Conservation (phyloP, 2,113 vertebrate species). For the Takifugu bimaculatus region DNA sequence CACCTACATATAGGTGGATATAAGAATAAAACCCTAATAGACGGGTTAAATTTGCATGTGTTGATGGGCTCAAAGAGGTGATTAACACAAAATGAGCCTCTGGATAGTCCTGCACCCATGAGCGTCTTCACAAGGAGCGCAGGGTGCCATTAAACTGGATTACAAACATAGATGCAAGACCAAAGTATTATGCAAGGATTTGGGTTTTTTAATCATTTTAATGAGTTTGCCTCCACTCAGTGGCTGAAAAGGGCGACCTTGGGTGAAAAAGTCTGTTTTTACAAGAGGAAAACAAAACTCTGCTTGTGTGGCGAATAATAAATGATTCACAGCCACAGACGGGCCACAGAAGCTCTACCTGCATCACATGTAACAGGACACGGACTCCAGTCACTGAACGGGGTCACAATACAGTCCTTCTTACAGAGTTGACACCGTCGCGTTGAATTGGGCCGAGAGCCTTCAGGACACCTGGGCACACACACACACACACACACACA, state of each 20-base stretch:
- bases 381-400: conserved; percentile 88
- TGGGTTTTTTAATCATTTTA: no score
- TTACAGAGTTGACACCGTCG: conserved; percentile 88
- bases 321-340: neutral
- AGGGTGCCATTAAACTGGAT: neutral
- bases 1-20: neutral
- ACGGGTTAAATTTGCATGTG: conserved; percentile 32
- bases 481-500: conserved; percentile 7
- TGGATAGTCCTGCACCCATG: conserved; percentile 13
- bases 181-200: no score
- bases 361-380: conserved; percentile 85
- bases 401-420: conserved; percentile 89
- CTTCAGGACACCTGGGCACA: conserved; percentile 84
- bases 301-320: neutral
- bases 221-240: conserved; percentile 10
- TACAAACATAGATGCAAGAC: no score
- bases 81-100: conserved; percentile 38
- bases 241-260: conserved; percentile 49
- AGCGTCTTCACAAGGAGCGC: conserved; percentile 29
- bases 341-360: conserved; percentile 69
- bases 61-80: conserved; percentile 27
- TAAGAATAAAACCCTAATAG: conserved; percentile 27
- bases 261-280: neutral
- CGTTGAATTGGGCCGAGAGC: conserved; percentile 87
- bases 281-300: no score